Conservation (phyloP, 2,888 invertebrate genomes). For the Eucera pruinosa region DNA sequence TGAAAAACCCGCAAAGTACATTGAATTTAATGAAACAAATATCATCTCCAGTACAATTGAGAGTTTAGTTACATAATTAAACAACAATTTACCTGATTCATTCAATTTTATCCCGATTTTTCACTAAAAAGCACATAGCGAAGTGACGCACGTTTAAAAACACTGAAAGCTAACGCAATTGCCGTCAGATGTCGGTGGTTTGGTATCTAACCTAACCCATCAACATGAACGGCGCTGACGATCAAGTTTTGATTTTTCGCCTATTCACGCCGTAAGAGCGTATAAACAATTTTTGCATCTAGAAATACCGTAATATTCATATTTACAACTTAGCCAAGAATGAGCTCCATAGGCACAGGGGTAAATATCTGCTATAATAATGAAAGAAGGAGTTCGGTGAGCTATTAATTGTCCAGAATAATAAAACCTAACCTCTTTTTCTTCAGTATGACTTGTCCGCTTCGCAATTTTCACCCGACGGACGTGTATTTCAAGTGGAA, state of each 20-base stretch:
- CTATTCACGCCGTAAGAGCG: slow-evolving; percentile 75
- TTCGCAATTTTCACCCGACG: slow-evolving; percentile 99
- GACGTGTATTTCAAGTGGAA: slow-evolving; percentile 99
- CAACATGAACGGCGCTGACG: slow-evolving; percentile 58
- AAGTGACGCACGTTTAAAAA: neutral
- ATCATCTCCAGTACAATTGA: neutral
- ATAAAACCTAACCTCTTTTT: slow-evolving; percentile 69
- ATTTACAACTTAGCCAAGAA: slow-evolving; percentile 82
- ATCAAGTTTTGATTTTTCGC: slow-evolving; percentile 76
- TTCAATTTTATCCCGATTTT: neutral
- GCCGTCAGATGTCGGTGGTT: too few relatives aligned
- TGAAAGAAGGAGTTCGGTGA: neutral
- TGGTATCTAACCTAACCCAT: slow-evolving; percentile 26
- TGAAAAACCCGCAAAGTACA: neutral
- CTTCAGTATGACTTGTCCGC: slow-evolving; percentile 99
- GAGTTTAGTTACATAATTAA: neutral
- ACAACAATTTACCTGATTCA: neutral
- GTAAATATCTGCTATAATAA: slow-evolving; percentile 87
- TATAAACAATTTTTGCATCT: slow-evolving; percentile 68
- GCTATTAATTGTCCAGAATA: slow-evolving; percentile 50
- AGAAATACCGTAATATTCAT: slow-evolving; percentile 31
- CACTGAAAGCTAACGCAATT: too few relatives aligned
- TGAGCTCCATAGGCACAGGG: slow-evolving; percentile 98
- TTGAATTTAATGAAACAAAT: neutral
- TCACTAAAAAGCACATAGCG: neutral